Evolutionary conservation across 1,140 invertebrate species (phyloP), one percentile per base, ranked within the genome.

Genomic region (Drosophila jambulina): DNA sequence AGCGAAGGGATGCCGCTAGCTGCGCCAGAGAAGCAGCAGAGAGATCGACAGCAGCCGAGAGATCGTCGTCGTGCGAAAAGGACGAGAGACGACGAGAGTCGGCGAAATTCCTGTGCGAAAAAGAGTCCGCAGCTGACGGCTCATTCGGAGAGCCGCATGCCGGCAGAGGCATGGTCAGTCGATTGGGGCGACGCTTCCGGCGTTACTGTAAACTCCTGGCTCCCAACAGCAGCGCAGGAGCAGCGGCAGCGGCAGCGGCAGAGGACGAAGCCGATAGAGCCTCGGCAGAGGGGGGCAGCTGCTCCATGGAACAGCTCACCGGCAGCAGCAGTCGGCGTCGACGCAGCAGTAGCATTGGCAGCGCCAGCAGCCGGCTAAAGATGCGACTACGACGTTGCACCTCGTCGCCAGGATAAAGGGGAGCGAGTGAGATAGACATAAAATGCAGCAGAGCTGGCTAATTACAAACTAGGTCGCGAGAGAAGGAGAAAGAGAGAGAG

Each of bases 301-400:
- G 82, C 71, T 86, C 76, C 54, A 38, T 69, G 54, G 83, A 87
- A 38, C 84, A 88, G 36, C 51, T 88, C 25, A 88, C 84, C 32
- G 58, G 79, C 46, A 27, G 46, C 13, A 49, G 65, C 36, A 78
- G 78, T 51, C 77, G 84, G 38, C 74, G 75, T 58, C 78, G 80
- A 27, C 85, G 84, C 40, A 82, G 84, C 77, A 83, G 72, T 58
- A 86, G 75, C 43, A 79, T 78, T 45, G 67, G 77, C 21, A 79
- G 84, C 49, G 78, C 75, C 48, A 75, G 69, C 21, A 90, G 69
- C 51, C 84, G 85, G 13, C 40, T 90, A 13, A 88, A 84, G 69
- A 62, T 90, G 84, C 85, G 84, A 29, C 54, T 88, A 25, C 68
- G 80, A 32, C 85, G 84, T 17, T 80, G 69, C 34, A 90, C 74